Evolutionary conservation across 2,888 invertebrate species (phyloP).

Genomic region (Megamerina dolium): DNA sequence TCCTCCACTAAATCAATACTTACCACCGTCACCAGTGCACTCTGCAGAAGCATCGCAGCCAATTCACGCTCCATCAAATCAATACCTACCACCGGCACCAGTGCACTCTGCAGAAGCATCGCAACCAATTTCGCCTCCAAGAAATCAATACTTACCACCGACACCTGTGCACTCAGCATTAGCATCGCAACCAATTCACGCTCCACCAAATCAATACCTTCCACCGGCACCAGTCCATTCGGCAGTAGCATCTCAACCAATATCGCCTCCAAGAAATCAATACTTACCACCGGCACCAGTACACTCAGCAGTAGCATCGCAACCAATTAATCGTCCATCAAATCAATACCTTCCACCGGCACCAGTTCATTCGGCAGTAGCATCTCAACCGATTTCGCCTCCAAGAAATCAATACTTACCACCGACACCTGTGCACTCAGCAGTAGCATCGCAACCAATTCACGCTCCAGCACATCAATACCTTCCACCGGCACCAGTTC

Average conservation of each 20-base stretch:
- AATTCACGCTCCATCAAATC: conserved; percentile 4
- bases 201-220: conserved; percentile 3
- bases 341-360: neutral
- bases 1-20: conserved; percentile 9
- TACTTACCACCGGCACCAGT: conserved; percentile 6
- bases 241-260: neutral
- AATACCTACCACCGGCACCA: conserved; percentile 15
- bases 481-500: conserved; percentile 2
- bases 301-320: conserved; percentile 1
- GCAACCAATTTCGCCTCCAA: conserved; percentile 1
- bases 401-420: too few relatives aligned
- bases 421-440: neutral
- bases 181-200: neutral
- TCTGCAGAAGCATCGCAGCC: conserved; percentile 1
- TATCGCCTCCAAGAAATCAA: neutral
- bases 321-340: neutral
- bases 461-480: too few relatives aligned
- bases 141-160: conserved; percentile 4
- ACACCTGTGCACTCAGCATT: neutral
- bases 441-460: too few relatives aligned
- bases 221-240: neutral
- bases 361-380: neutral
- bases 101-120: neutral
- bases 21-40: conserved; percentile 8
- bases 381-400: conserved; percentile 1